Evolutionary conservation across 2,113 vertebrate species (phyloP).

Genomic region (Chloebia gouldiae): DNA sequence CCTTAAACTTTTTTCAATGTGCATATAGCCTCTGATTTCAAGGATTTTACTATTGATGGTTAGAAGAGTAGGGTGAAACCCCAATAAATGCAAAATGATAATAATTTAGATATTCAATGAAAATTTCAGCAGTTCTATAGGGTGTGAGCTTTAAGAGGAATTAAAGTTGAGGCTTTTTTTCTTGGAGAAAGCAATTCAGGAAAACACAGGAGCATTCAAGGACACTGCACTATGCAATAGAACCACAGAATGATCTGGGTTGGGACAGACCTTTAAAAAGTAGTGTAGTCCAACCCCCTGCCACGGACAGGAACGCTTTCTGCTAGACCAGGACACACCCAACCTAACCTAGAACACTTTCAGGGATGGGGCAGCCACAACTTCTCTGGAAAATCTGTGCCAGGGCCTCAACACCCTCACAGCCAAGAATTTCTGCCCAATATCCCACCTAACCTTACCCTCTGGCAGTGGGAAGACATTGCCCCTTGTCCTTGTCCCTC

Average conservation of each 20-base stretch:
- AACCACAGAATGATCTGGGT: not conserved
- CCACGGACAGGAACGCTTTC: not conserved
- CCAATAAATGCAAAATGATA: not conserved
- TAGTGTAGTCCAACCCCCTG: too few species aligned
- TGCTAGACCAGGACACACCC: accelerated
- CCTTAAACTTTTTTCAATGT: accelerated
- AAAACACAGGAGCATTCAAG: not conserved
- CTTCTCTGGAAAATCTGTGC: not conserved
- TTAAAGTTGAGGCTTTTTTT: not conserved
- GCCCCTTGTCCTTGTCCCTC: not conserved
- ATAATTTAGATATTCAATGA: not conserved
- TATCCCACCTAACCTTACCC: not conserved
- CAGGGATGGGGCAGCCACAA: not conserved
- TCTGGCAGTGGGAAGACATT: not conserved
- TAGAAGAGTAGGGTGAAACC: not conserved
- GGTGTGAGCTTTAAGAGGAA: not conserved
- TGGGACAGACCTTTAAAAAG: not conserved
- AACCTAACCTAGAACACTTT: not conserved
- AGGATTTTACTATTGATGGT: not conserved
- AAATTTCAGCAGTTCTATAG: not conserved
- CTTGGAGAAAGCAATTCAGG: not conserved
- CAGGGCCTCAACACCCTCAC: too few species aligned
- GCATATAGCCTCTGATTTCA: not conserved
- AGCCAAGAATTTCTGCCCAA: not conserved
- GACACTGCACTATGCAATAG: not conserved